These are phyloP conservation scores for Stichopus horrens DNA, from an alignment of 53 echinoderm and acorn worm species.

Conservation along the genomic window DNA sequence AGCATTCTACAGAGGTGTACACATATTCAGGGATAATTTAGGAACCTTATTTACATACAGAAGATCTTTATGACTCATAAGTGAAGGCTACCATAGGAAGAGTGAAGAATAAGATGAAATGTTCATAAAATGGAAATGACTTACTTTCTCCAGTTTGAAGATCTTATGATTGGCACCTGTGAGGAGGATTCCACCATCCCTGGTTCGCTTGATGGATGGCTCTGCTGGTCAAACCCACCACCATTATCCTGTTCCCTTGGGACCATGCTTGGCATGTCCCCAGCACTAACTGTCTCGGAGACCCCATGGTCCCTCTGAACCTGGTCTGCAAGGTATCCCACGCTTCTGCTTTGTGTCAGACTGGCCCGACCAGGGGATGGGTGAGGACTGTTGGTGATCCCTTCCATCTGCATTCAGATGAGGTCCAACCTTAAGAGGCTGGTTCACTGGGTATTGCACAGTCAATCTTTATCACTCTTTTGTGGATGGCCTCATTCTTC, in stretches of 20 bases:
- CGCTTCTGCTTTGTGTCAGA: constrained; percentile 20
- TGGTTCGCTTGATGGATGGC: constrained; percentile 17
- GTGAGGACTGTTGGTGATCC: neutral
- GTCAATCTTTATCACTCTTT: neutral
- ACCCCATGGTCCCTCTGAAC: constrained; percentile 17
- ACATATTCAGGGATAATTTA: no score
- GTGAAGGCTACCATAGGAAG: no score
- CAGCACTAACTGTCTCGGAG: constrained; percentile 17
- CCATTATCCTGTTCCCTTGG: neutral
- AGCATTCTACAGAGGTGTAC: no score
- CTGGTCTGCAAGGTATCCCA: constrained; percentile 4
- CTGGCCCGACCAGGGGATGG: constrained; percentile 11
- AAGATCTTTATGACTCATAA: no score
- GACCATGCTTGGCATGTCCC: constrained; percentile 3
- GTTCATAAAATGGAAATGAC: neutral
- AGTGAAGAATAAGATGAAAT: no score
- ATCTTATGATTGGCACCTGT: constrained; percentile 21
- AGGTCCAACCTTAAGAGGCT: neutral
- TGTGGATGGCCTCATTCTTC: neutral
- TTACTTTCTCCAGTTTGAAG: constrained; percentile 49
- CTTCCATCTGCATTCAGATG: constrained; percentile 12
- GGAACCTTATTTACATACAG: no score
- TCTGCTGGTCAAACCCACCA: neutral
- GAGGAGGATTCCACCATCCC: constrained; percentile 27
- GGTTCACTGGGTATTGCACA: neutral